Evolutionary conservation across 2,888 invertebrate genomes (phyloP).

Genomic region (Eueremaeus valkanovi): DNA sequence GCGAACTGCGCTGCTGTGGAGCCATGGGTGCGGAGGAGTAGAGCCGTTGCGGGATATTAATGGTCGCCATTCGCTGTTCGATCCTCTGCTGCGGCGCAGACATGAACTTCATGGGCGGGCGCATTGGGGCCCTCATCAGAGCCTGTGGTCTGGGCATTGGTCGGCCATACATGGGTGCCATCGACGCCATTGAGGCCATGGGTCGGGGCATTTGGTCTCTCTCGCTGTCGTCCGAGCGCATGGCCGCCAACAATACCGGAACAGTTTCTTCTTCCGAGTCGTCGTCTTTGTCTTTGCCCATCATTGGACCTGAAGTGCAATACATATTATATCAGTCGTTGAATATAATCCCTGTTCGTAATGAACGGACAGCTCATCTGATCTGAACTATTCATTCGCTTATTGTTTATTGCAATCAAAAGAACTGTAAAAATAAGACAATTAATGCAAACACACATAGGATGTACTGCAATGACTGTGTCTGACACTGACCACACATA

Average conservation of each 20-base stretch:
- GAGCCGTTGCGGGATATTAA: constrained; percentile 1
- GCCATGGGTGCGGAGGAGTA: background rate
- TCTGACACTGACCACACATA: no score
- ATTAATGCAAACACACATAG: no score
- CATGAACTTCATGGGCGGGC: constrained; percentile 3
- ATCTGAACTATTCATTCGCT: no score
- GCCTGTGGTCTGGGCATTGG: constrained; percentile 39
- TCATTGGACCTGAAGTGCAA: constrained; percentile 17
- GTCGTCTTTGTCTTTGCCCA: constrained; percentile 41
- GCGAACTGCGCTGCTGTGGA: background rate
- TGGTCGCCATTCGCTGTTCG: constrained; percentile 19
- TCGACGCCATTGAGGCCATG: background rate
- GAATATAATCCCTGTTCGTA: no score
- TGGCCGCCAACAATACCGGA: constrained; percentile 33
- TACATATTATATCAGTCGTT: no score
- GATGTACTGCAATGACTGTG: no score
- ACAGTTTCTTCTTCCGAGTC: constrained; percentile 39
- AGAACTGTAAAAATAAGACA: no score
- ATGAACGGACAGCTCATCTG: no score
- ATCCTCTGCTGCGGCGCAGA: background rate
- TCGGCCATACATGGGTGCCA: constrained; percentile 40
- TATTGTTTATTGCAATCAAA: no score
- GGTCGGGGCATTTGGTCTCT: background rate
- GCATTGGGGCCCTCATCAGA: constrained; percentile 33
- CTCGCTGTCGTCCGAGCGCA: constrained; percentile 30